These are phyloP conservation scores for Drosophila tropicalis DNA, from an alignment of 1,140 invertebrate genomes.

Conservation along the genomic window DNA sequence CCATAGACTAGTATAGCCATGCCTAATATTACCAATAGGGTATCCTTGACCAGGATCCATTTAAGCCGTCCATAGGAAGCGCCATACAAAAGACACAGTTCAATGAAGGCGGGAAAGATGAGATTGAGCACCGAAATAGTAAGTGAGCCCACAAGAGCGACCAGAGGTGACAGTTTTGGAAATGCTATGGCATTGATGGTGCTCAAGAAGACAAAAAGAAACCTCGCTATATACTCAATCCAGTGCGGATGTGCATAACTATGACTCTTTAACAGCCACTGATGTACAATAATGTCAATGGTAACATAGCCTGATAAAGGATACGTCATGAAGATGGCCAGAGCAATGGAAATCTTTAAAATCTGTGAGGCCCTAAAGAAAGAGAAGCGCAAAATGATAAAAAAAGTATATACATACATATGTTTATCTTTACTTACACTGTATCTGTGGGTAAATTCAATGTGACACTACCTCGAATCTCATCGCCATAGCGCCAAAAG, in stretches of 20 bases:
- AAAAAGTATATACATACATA: background rate
- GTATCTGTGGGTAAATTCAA: conserved; percentile 42
- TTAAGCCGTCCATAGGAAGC: conserved; percentile 10
- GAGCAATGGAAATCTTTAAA: background rate
- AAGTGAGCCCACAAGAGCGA: conserved; percentile 44
- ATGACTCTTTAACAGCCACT: conserved; percentile 18
- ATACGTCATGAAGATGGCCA: conserved; percentile 37
- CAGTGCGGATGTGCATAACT: background rate
- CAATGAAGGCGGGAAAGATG: conserved; percentile 45
- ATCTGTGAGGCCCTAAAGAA: conserved; percentile 16
- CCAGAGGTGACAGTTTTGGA: conserved; percentile 38
- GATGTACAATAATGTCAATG: conserved; percentile 45
- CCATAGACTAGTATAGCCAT: conserved; percentile 12
- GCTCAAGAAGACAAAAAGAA: conserved; percentile 20
- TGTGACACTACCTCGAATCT: conserved; percentile 5
- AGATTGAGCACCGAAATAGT: conserved; percentile 54
- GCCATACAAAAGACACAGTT: conserved; percentile 38
- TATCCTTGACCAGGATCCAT: conserved; percentile 52
- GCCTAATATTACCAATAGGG: conserved; percentile 25
- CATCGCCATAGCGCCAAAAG: conserved; percentile 47
- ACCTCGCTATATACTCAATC: conserved; percentile 29
- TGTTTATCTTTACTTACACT: conserved; percentile 28
- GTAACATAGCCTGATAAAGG: conserved; percentile 52
- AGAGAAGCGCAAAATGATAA: background rate
- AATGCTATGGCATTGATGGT: conserved; percentile 44